phyloP scores from a whole-genome alignment of 2,888 invertebrate species.

The Epinotia brunnichana region DNA sequence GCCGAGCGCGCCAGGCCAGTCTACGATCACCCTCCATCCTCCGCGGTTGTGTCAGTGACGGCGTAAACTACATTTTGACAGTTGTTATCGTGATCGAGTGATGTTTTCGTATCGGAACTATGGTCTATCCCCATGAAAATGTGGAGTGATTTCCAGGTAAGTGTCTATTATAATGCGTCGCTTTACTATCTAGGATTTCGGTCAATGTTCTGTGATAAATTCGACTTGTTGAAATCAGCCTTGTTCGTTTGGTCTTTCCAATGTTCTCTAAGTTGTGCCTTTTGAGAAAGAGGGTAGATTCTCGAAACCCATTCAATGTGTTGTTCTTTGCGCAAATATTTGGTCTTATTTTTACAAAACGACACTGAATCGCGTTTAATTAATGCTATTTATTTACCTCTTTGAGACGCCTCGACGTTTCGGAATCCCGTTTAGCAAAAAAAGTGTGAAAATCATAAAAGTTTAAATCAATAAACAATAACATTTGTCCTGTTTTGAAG shows the following conservation, averaged over 20 bases:
- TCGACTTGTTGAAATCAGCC: slow-evolving; percentile 53
- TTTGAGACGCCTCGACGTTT: too few relatives aligned
- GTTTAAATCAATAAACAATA: background rate
- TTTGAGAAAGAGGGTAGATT: slow-evolving; percentile 30
- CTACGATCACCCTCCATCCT: slow-evolving; percentile 77
- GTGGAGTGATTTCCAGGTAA: slow-evolving; percentile 84
- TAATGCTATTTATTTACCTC: too few relatives aligned
- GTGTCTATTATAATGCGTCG: slow-evolving; percentile 47
- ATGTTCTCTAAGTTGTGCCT: slow-evolving; percentile 46
- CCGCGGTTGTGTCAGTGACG: slow-evolving; percentile 71
- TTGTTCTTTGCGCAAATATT: slow-evolving; percentile 2
- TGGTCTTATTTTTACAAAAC: background rate
- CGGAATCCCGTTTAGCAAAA: too few relatives aligned
- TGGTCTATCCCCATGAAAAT: slow-evolving; percentile 84
- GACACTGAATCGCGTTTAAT: too few relatives aligned
- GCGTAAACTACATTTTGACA: slow-evolving; percentile 78
- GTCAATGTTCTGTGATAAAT: slow-evolving; percentile 50
- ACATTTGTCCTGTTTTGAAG: slow-evolving; percentile 1
- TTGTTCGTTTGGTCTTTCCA: slow-evolving; percentile 50
- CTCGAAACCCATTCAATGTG: background rate
- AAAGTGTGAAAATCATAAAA: too few relatives aligned
- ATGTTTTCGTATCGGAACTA: slow-evolving; percentile 83
- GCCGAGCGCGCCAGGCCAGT: slow-evolving; percentile 60
- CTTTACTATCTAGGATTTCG: slow-evolving; percentile 11
- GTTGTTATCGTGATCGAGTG: slow-evolving; percentile 83